Evolutionary conservation across 1,140 invertebrate genomes (phyloP).

Genomic region (Diprion similis): DNA sequence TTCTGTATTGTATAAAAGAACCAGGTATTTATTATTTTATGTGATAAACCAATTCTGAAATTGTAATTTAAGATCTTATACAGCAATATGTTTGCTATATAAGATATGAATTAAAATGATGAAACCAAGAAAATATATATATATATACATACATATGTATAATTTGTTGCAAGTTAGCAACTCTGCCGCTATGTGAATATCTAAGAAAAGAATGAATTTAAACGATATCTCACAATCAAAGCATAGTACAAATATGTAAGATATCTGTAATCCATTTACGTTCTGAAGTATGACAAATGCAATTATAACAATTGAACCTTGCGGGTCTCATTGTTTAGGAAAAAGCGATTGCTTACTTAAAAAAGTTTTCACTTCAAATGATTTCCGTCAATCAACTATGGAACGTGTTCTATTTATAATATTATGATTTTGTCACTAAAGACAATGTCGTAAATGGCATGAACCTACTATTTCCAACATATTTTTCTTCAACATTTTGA

Average conservation of each 20-base stretch:
- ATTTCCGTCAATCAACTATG: no score
- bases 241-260: constrained; percentile 7
- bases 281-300: neutral
- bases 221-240: neutral
- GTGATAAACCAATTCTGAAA: no score
- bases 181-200: neutral
- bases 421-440: neutral
- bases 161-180: neutral
- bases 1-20: no score
- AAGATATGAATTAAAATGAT: no score
- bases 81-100: no score
- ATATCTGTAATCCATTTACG: constrained; percentile 1
- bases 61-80: neutral
- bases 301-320: neutral
- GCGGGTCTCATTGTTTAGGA: neutral
- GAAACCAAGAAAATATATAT: no score
- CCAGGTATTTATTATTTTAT: no score
- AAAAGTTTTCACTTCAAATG: neutral
- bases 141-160: neutral
- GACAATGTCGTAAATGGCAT: neutral
- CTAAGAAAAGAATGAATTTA: neutral
- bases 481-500: neutral
- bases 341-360: neutral
- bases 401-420: neutral
- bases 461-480: no score